Evolutionary conservation across 2,113 vertebrate species (phyloP).

Genomic region (Amphiprion percula): DNA sequence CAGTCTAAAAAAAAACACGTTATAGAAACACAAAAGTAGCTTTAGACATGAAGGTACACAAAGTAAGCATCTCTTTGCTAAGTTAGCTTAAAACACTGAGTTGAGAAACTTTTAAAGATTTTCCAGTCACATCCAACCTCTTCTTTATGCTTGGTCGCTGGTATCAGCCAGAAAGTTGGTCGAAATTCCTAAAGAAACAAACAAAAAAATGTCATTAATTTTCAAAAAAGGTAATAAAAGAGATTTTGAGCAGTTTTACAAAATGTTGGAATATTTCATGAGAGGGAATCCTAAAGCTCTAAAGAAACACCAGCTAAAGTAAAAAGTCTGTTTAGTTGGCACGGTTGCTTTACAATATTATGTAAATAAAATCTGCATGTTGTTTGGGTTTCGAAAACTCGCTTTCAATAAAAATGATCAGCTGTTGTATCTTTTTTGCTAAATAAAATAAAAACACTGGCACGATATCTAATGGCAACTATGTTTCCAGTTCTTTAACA

Average conservation of each 20-base stretch:
- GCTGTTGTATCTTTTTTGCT: too few species aligned
- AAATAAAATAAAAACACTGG: too few species aligned
- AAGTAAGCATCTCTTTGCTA: conserved; percentile 5
- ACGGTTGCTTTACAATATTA: too few species aligned
- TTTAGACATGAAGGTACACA: neutral
- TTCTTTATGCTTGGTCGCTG: neutral
- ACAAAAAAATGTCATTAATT: neutral
- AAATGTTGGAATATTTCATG: neutral
- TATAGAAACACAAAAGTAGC: neutral
- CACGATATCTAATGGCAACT: too few species aligned
- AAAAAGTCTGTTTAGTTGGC: too few species aligned
- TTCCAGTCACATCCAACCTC: neutral
- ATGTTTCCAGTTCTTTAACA: too few species aligned
- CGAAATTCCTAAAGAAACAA: too few species aligned
- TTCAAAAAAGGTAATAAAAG: neutral
- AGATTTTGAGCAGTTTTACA: neutral
- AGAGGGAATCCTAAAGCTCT: neutral
- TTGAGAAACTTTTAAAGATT: neutral
- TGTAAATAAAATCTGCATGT: too few species aligned
- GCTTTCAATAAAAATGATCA: too few species aligned
- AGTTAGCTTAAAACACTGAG: neutral
- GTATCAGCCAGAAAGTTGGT: too few species aligned
- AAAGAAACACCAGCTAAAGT: neutral
- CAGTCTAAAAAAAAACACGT: neutral
- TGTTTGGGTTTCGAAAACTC: too few species aligned